Conservation (phyloP, 2,113 vertebrate species). For the Jacana jacana region DNA sequence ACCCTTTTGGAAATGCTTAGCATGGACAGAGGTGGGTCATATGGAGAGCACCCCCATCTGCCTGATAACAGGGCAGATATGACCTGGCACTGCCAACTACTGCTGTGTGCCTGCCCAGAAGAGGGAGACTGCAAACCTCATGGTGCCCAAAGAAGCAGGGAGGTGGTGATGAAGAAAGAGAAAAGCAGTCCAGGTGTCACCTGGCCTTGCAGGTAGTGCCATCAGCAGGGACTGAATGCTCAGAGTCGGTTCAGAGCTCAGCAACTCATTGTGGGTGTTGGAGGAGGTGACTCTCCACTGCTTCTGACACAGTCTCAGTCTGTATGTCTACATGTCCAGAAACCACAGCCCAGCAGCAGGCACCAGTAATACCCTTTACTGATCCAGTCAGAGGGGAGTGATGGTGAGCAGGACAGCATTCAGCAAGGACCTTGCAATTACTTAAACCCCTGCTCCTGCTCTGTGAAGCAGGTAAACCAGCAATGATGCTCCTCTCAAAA, state of each 20-base stretch:
- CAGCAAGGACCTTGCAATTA: neutral
- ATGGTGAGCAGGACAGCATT: neutral
- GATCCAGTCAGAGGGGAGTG: neutral
- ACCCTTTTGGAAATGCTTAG: neutral
- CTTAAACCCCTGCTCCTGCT: neutral
- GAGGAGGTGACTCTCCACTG: neutral
- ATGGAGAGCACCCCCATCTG: neutral
- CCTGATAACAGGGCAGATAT: neutral
- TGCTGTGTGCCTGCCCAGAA: neutral
- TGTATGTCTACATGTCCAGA: neutral
- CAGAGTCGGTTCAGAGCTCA: neutral
- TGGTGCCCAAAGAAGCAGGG: neutral
- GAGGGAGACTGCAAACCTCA: fast-evolving
- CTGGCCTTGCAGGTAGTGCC: neutral
- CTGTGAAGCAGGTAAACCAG: neutral
- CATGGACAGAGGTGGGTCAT: neutral
- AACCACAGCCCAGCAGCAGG: neutral
- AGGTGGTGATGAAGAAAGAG: neutral
- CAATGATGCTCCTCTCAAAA: neutral
- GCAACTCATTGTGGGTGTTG: neutral
- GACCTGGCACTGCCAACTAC: neutral
- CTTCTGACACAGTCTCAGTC: neutral
- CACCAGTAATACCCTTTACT: neutral
- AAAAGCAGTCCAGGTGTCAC: neutral
- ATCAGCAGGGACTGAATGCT: neutral